Percentiles rank a stretch among this genome's conserved stretches.
Conservation (phyloP, 2,113 vertebrate species). For the Elanoides forficatus region DNA sequence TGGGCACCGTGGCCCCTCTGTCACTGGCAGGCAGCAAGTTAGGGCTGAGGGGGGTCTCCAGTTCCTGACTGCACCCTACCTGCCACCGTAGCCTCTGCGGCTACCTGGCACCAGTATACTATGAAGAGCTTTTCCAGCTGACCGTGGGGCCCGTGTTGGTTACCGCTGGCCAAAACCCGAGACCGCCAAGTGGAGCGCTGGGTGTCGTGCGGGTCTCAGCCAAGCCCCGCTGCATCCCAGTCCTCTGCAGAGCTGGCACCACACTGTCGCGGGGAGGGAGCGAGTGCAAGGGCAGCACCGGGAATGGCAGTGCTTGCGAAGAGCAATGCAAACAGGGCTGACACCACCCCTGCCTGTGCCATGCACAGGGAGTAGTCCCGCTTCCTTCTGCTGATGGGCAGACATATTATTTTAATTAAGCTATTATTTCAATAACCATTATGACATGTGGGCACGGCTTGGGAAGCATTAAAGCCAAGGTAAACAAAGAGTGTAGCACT, state of each 20-base stretch:
- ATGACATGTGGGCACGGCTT: fast-evolving
- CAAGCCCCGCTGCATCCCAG: background rate
- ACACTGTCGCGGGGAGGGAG: fast-evolving
- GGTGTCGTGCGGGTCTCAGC: background rate
- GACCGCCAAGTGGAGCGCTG: background rate
- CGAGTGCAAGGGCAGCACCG: fast-evolving
- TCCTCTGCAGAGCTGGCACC: fast-evolving
- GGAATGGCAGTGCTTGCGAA: background rate
- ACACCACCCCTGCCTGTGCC: background rate
- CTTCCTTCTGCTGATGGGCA: background rate
- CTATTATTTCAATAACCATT: background rate
- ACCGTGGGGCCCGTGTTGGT: background rate
- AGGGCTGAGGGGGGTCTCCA: background rate
- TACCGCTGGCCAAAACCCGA: background rate
- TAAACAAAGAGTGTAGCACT: background rate
- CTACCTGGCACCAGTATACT: background rate
- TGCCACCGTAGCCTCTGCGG: fast-evolving
- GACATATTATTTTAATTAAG: background rate
- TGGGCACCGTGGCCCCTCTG: background rate
- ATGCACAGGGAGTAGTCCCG: background rate
- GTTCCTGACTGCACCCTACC: background rate
- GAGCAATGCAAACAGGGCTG: background rate
- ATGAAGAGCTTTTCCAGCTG: background rate
- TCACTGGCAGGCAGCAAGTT: background rate
- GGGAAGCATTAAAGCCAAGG: background rate